Evolutionary conservation across 2,113 vertebrate species (phyloP).

Genomic region (Myiozetetes cayanensis): DNA sequence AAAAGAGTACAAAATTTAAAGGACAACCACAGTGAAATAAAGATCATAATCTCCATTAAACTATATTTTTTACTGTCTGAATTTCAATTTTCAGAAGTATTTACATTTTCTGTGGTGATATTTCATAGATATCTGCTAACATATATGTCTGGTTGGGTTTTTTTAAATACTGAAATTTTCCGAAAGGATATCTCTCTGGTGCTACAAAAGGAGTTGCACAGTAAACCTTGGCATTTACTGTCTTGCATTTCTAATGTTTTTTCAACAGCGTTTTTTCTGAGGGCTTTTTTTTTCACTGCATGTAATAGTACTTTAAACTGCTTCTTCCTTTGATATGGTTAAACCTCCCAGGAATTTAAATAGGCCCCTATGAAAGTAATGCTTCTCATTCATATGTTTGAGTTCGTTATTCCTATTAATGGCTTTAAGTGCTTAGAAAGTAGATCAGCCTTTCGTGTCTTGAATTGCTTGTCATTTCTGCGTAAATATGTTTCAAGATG

Average conservation of each 20-base stretch:
- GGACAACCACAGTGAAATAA: background rate
- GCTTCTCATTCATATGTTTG: constrained; percentile 69
- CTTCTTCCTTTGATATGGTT: constrained; percentile 58
- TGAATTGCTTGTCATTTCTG: constrained; percentile 72
- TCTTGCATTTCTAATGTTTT: constrained; percentile 65
- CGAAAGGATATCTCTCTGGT: background rate
- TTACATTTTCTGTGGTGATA: background rate
- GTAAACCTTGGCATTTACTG: constrained; percentile 38
- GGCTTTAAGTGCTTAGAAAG: constrained; percentile 72
- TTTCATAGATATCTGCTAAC: background rate
- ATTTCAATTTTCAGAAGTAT: background rate
- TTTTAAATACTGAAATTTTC: background rate
- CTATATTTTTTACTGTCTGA: background rate
- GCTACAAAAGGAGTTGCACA: background rate
- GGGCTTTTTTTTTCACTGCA: background rate
- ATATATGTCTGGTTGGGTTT: background rate
- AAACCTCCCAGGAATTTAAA: constrained; percentile 73
- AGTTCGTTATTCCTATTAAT: constrained; percentile 75
- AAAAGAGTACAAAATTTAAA: background rate
- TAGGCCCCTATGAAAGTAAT: constrained; percentile 55
- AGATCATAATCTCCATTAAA: background rate
- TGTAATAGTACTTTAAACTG: constrained; percentile 51
- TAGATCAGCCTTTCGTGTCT: constrained; percentile 59
- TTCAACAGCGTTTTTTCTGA: constrained; percentile 34
- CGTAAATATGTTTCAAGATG: constrained; percentile 65